Base-by-base conservation (phyloP, 2,888 invertebrate genomes). In the Carcina quercana region DNA sequence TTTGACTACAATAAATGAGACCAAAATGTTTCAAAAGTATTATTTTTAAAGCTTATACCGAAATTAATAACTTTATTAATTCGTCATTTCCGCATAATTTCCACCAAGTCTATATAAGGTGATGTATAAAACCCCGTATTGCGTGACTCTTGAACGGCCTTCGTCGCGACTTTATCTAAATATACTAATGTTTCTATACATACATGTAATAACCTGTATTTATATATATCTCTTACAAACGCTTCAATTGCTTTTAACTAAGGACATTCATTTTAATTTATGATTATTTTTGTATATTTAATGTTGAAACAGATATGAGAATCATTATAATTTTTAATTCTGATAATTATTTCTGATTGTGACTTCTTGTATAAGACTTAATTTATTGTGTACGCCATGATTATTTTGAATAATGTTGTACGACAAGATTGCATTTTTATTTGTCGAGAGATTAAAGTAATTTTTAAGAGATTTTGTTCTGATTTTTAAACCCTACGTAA, bases 361-460 rank as follows among this genome's bases (percentile, higher is more conserved):
- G 62, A 60, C 56, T 50, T 62, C 50, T 45, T 48, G 43, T 52
- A 58, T 63, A 54, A 58, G 56, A 61, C 58, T 32, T 66, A 61
- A 69, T 69, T 71, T 74, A 73, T 79, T 70, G 10, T 70, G 73
- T 68, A 60, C 64, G 61, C 60, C 66, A 65, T 64, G 59, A 53
- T 66, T 58, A 71, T 68, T 70, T 69, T 59, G 59, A 67, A 42
- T 57, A 52, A 48, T 57, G 50, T 58, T 65, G 59, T 66, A 66
- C 58, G 63, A 54, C 61, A 60, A 53, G 46, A 64, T 67, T 61
- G 64, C 68, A 72, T 73, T 73, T 55, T 67, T 80, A 78, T 79
- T 80, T 74, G 71, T 76, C 78, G 64, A 76, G 75, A 73, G 70
- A 82, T 78, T 80, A 83, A 80, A 82, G 56, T 69, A 73, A 75